Evolutionary conservation across 2,113 vertebrate genomes (phyloP).

Genomic region (Sus scrofa): T2T-Sscrofa CM000824.6:29600501-29601000

Average conservation of each 20-base stretch:
- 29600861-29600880: background rate
- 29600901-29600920: background rate
- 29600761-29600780: background rate
- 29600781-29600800: background rate
- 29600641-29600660: background rate
- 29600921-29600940: background rate
- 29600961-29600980: background rate
- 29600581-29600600: too few species aligned
- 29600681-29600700: background rate
- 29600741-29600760: background rate
- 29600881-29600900: background rate
- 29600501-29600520: too few species aligned
- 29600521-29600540: too few species aligned
- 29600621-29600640: background rate
- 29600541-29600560: too few species aligned
- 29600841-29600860: background rate
- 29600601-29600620: rapidly evolving
- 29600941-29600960: background rate
- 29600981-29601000: background rate
- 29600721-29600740: background rate
- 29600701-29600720: background rate
- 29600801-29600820: background rate
- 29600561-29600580: too few species aligned
- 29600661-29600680: rapidly evolving
- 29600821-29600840: background rate